phyloP scores from a whole-genome alignment of 1,140 invertebrate species.

The Brachionus plicatilis region DNA sequence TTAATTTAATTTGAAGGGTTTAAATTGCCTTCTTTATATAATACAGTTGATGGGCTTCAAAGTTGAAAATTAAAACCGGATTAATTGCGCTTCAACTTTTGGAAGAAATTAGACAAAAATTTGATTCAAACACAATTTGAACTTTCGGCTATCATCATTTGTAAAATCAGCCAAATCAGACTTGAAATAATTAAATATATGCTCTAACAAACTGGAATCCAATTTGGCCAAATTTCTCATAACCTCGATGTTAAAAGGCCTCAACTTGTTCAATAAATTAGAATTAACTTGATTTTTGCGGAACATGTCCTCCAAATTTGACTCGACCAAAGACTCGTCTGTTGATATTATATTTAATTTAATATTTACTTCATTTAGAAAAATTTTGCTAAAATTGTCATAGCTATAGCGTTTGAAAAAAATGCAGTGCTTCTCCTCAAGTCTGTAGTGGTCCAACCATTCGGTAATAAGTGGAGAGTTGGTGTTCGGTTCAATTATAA shows the following conservation, averaged over 20 bases:
- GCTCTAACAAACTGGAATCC: neutral
- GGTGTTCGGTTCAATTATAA: neutral
- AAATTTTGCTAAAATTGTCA: neutral
- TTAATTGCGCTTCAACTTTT: neutral
- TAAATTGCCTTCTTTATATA: neutral
- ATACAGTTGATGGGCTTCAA: neutral
- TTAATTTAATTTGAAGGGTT: neutral
- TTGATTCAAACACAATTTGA: neutral
- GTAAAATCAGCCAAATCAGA: neutral
- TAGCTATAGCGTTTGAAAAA: neutral
- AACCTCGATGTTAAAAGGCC: neutral
- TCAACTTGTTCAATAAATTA: neutral
- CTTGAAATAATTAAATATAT: neutral
- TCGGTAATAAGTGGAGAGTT: neutral
- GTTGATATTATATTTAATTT: constrained; percentile 13
- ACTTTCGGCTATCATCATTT: neutral
- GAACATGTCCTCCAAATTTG: neutral
- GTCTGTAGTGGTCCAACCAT: neutral
- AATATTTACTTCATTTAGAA: neutral
- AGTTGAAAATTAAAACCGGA: neutral
- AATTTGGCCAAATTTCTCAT: constrained; percentile 19
- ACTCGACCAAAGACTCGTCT: constrained; percentile 1
- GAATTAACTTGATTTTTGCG: constrained; percentile 6
- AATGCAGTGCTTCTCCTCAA: neutral
- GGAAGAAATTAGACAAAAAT: constrained; percentile 7